Conservation (phyloP, 53 echinoderm and acorn worm genomes). For the Paelopatides confundens region DNA sequence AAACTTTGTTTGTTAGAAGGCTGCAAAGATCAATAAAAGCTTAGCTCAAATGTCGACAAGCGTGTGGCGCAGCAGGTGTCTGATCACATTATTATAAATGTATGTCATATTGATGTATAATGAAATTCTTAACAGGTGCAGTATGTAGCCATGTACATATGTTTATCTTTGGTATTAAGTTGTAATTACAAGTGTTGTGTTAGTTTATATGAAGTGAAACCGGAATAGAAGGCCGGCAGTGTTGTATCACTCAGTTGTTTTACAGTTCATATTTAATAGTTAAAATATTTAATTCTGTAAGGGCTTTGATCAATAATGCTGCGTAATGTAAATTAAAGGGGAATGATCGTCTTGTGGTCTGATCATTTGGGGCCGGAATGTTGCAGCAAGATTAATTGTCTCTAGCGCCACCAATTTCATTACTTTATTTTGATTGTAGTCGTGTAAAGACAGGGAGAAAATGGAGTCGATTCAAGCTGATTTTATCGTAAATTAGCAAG, state of each 20-base stretch:
- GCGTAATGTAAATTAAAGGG: neutral
- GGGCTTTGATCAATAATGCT: constrained; percentile 16
- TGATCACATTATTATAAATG: neutral
- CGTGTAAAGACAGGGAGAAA: neutral
- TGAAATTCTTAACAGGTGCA: neutral
- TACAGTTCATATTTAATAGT: neutral
- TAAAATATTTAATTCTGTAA: neutral
- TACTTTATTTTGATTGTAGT: neutral
- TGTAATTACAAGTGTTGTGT: neutral
- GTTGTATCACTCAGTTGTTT: neutral
- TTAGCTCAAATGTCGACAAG: neutral
- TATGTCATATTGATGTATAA: neutral
- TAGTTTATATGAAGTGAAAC: no score
- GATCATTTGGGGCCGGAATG: constrained; percentile 41
- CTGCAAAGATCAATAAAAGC: neutral
- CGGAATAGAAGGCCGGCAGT: neutral
- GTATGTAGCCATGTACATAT: neutral
- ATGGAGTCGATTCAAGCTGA: neutral
- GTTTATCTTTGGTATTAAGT: neutral
- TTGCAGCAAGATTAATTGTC: neutral
- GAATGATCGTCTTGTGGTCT: constrained; percentile 31
- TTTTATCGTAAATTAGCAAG: neutral
- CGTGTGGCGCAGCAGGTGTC: neutral
- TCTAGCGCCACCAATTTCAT: neutral
- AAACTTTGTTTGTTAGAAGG: constrained; percentile 56